Percentiles rank a stretch among this genome's conserved stretches.
These are phyloP conservation scores for Erpornis zantholeuca DNA, from an alignment of 2,113 vertebrate species.

Conservation along the genomic window DNA sequence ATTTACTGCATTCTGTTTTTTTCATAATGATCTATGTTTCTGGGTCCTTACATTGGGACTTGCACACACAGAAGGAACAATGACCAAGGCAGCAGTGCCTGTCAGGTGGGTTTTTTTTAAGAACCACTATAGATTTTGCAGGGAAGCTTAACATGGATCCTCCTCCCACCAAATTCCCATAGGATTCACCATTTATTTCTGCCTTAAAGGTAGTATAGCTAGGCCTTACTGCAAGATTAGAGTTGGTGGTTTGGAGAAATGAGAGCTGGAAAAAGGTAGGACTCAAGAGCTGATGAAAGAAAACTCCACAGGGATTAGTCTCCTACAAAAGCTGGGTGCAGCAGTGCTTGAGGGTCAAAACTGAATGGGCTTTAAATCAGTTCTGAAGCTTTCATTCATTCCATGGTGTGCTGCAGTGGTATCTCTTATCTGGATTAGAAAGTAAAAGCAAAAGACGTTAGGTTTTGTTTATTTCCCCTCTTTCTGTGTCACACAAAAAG, in stretches of 20 bases:
- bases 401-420: neutral
- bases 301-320: neutral
- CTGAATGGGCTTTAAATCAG: neutral
- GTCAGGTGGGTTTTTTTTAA: neutral
- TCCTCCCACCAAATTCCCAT: neutral
- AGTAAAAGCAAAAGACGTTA: neutral
- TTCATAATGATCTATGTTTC: neutral
- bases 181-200: neutral
- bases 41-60: neutral
- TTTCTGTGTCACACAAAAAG: neutral
- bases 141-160: neutral
- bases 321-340: neutral
- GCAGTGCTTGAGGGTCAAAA: neutral
- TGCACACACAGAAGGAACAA: neutral
- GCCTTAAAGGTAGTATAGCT: neutral
- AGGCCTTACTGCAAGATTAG: neutral
- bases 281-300: neutral
- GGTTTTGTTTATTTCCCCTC: neutral
- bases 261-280: neutral
- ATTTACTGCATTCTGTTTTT: neutral
- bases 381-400: neutral
- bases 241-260: neutral
- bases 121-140: neutral
- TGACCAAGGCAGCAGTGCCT: neutral
- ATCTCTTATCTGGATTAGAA: neutral